Evolutionary conservation across 2,888 invertebrate genomes (phyloP).

Genomic region (Heliothis peltigera): DNA sequence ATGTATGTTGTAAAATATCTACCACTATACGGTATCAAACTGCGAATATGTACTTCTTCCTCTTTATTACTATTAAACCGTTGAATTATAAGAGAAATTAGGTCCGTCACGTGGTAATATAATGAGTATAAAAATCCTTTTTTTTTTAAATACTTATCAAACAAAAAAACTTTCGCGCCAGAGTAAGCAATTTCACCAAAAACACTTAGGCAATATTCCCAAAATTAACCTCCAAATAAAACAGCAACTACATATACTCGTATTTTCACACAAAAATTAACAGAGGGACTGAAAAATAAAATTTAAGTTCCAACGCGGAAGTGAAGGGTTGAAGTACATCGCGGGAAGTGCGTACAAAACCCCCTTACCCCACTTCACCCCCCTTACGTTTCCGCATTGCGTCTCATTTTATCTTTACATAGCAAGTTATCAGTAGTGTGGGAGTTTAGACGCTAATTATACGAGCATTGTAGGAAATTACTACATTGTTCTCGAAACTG

Average conservation of each 20-base stretch:
- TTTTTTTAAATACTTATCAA: too few relatives aligned
- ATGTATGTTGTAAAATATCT: background rate
- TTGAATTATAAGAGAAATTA: too few relatives aligned
- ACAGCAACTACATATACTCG: conserved; percentile 10
- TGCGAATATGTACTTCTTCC: too few relatives aligned
- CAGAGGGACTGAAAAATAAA: conserved; percentile 17
- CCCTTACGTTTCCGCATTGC: conserved; percentile 56
- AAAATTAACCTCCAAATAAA: conserved; percentile 8
- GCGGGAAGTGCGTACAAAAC: conserved; percentile 44
- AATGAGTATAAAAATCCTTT: too few relatives aligned
- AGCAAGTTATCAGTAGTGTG: conserved; percentile 32
- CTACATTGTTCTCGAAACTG: background rate
- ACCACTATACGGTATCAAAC: background rate
- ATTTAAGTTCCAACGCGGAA: conserved; percentile 20
- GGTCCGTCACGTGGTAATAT: too few relatives aligned
- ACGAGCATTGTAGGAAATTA: background rate
- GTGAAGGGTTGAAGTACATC: conserved; percentile 27
- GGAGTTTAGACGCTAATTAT: conserved; percentile 20
- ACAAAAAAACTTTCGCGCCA: too few relatives aligned
- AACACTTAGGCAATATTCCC: background rate
- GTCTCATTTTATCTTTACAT: conserved; percentile 49
- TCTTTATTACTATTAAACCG: too few relatives aligned
- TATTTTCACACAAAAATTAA: conserved; percentile 9
- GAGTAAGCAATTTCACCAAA: background rate
- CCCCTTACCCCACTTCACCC: background rate